A percentile compares a stretch with the other conserved stretches of the same genome.
These are phyloP conservation scores for Drosophila busckii DNA, from an alignment of 1,140 invertebrate species.

Conservation along the genomic window DNA sequence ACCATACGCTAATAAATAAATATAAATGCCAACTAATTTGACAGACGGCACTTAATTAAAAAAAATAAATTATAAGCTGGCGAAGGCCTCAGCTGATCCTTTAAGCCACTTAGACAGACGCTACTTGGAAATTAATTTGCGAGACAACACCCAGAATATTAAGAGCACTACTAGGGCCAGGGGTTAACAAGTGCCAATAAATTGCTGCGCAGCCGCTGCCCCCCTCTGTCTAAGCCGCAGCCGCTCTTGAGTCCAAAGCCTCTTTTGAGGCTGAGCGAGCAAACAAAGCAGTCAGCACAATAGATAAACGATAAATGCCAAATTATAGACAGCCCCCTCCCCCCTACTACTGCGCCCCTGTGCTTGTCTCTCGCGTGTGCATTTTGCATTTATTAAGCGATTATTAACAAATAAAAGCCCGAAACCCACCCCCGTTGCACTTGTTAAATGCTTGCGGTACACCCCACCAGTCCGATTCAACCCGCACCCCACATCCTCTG, in stretches of 20 bases:
- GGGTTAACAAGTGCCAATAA: constrained; percentile 23
- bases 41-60: constrained; percentile 67
- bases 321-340: constrained; percentile 35
- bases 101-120: constrained; percentile 58
- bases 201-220: neutral
- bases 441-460: constrained; percentile 21
- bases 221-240: too few relatives aligned
- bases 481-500: neutral
- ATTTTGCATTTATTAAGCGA: constrained; percentile 78
- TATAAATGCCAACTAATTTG: constrained; percentile 73
- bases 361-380: constrained; percentile 41
- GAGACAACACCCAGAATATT: constrained; percentile 37
- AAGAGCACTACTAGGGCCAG: neutral
- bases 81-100: constrained; percentile 22
- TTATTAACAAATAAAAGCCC: constrained; percentile 74
- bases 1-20: too few relatives aligned
- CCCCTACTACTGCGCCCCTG: neutral
- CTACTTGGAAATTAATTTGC: constrained; percentile 63
- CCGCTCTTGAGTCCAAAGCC: too few relatives aligned
- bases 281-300: too few relatives aligned
- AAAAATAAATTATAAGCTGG: constrained; percentile 11
- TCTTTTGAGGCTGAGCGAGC: too few relatives aligned
- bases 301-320: constrained; percentile 72
- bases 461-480: neutral
- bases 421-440: constrained; percentile 40